Evolutionary conservation across 2,797 vertebrate species (phyloP).

Genomic region (Apogon talboti): DNA sequence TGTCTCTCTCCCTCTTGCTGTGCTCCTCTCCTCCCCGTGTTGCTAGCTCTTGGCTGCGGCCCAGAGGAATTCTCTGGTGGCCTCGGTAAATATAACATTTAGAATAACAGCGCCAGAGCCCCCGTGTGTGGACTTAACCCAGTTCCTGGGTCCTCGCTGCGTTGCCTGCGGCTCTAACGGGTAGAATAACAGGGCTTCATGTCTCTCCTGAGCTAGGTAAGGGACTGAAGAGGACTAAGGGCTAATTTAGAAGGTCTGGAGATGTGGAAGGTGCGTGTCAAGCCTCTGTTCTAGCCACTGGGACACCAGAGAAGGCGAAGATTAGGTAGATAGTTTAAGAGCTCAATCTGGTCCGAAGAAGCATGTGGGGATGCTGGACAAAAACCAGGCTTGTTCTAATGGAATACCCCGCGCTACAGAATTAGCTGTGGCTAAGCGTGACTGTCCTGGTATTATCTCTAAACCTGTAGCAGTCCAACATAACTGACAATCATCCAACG

Average conservation of each 20-base stretch:
- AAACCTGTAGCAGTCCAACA: conserved; percentile 60
- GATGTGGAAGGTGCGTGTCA: conserved; percentile 55
- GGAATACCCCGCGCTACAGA: conserved; percentile 20
- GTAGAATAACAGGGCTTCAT: conserved; percentile 70
- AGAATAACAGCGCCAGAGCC: conserved; percentile 80
- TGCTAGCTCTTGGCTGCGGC: conserved; percentile 72
- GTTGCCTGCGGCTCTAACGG: conserved; percentile 69
- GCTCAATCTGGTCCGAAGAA: conserved; percentile 56
- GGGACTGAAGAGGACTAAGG: conserved; percentile 59
- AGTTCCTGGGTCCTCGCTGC: conserved; percentile 79
- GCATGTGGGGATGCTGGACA: conserved; percentile 45
- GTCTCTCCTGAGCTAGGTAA: conserved; percentile 63
- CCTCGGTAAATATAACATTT: conserved; percentile 84
- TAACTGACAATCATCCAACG: conserved; percentile 68
- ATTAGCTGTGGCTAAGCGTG: conserved; percentile 21
- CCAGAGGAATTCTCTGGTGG: conserved; percentile 84
- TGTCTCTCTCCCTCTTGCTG: conserved; percentile 61
- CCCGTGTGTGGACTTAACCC: conserved; percentile 81
- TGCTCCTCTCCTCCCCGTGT: conserved; percentile 60
- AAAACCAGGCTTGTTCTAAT: conserved; percentile 32
- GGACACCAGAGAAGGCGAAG: conserved; percentile 35
- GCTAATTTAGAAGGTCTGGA: conserved; percentile 63
- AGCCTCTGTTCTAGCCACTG: conserved; percentile 36
- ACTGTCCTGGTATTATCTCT: conserved; percentile 40
- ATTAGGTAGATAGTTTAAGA: conserved; percentile 28